phyloP scores from a whole-genome alignment of 2,888 invertebrate genomes.

The Eueremaeus valkanovi region DNA sequence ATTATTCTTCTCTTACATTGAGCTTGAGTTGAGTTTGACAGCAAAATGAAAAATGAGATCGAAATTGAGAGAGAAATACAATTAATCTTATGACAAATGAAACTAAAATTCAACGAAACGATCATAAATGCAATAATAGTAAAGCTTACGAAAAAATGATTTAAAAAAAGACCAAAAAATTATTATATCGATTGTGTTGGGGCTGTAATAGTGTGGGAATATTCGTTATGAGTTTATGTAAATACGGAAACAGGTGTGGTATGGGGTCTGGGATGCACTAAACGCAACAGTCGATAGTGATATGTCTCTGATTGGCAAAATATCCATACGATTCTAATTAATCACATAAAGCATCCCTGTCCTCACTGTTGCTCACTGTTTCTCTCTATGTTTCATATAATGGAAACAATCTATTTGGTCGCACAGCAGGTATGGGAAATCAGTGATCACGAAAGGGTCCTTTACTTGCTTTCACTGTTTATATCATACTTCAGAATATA shows the following conservation, averaged over 20 bases:
- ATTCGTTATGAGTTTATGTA: conserved; percentile 25
- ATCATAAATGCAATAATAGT: conserved; percentile 16
- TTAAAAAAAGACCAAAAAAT: background rate
- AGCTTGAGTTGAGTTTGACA: conserved; percentile 4
- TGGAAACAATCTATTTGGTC: conserved; percentile 35
- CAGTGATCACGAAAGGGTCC: background rate
- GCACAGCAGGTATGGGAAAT: conserved; percentile 25
- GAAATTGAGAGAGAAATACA: conserved; percentile 36
- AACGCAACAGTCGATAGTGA: background rate
- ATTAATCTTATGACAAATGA: conserved; percentile 40
- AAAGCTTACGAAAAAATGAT: background rate
- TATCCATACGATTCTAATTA: conserved; percentile 33
- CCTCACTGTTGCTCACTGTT: too few relatives aligned
- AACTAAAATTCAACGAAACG: conserved; percentile 6
- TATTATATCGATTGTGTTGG: conserved; percentile 5
- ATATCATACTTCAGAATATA: conserved; percentile 26
- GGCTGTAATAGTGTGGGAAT: conserved; percentile 30
- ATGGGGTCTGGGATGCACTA: background rate
- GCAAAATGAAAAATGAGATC: conserved; percentile 40
- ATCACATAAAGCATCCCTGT: conserved; percentile 13
- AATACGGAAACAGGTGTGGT: conserved; percentile 36
- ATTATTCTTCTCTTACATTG: background rate
- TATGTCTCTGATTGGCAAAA: conserved; percentile 20
- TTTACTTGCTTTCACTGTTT: conserved; percentile 24
- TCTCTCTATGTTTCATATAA: conserved; percentile 1